Evolutionary conservation across 2,888 invertebrate genomes (phyloP), one percentile per base, ranked within the genome.

Genomic region (Cerceris ruficornis): DNA sequence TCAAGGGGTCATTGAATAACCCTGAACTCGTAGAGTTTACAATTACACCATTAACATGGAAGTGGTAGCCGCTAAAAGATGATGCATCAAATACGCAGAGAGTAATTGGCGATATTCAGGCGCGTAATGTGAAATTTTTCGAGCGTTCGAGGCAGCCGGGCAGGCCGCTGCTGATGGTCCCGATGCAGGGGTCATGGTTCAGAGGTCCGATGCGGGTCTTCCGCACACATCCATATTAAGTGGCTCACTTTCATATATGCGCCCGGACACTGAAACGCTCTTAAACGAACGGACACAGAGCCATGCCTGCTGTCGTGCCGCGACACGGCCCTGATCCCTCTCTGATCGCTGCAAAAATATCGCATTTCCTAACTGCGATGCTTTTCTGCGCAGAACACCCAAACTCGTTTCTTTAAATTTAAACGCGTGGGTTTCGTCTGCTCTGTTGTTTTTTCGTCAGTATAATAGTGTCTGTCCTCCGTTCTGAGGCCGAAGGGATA

Each of bases 171-270:
- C 84, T 82, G 83, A 87, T 86, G 87, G 83, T 89, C 82, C 83
- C 86, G 84, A 88, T 84, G 81, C 75, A 64, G 64, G 81, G 90
- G 87, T 87, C 88, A 88, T 70, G 78, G 89, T 87, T 88, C 89
- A 89, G 80, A 89, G 89, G 90, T 89, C 87, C 75, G 73, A 81
- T 76, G 79, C 81, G 83, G 89, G 87, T 88, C 88, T 86, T 86
- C 80, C 85, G 82, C 83, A 81, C 86, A 87, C 90, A 86, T 90
- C 81, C 86, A 86, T 85, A 88, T 89, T 86, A 87, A 88, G 86
- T 89, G 88, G 85, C 87, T 90, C 88, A 86, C 86, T 86, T 87
- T 89, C 85, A 85, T 80, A 81, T 71, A 77, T 78, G 67, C 68
- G 59, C 77, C 77, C 64, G 84, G 78, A 83, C 82, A 77, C 74